Base-by-base conservation (phyloP, 2,797 vertebrate genomes). In the Rhinophrynus dorsalis region DNA sequence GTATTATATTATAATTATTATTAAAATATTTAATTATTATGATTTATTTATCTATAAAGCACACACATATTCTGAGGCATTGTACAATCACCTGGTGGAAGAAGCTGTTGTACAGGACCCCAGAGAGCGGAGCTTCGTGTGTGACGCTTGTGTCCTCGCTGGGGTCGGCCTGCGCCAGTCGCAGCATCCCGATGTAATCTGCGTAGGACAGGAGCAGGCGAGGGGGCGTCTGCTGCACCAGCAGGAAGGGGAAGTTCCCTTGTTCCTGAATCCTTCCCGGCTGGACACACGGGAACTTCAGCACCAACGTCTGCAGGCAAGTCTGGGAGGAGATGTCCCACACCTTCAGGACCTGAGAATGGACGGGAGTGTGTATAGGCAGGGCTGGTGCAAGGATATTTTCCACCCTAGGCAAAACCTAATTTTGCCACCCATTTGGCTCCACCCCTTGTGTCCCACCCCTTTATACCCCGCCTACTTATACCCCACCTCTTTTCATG, bases 311-410 rank as follows among this genome's bases (percentile, higher is more conserved):
- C 81, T 85, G 82, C 50, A 90, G 77, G 57, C 83, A 86, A 26
- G 21, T 67, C 33, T 88, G 77, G 0, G 83, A 82, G 24, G 78
- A 74, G 57, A 86, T 80, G 75, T 88, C 84, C 86, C 86, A 87
- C 54, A 88, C 65, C 67, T 82, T 86, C 64, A 86, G 72, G 17
- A 85, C 83, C 83, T 86, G 61, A 27, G 15, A 51, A 15, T 47
- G 29, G n/a, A n/a, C n/a, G n/a, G n/a, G n/a, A n/a, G n/a, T n/a
- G n/a, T n/a, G n/a, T n/a, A n/a, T n/a, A n/a, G n/a, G n/a, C n/a
- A n/a, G n/a, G n/a, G n/a, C n/a, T n/a, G n/a, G n/a, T n/a, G n/a
- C n/a, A n/a, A n/a, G n/a, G n/a, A n/a, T n/a, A n/a, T n/a, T n/a
- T n/a, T n/a, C n/a, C n/a, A 32, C 30, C 30, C 11, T 32, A 6